Base-by-base conservation (phyloP, 2,797 vertebrate genomes). In the Hyperoplus immaculatus region DNA sequence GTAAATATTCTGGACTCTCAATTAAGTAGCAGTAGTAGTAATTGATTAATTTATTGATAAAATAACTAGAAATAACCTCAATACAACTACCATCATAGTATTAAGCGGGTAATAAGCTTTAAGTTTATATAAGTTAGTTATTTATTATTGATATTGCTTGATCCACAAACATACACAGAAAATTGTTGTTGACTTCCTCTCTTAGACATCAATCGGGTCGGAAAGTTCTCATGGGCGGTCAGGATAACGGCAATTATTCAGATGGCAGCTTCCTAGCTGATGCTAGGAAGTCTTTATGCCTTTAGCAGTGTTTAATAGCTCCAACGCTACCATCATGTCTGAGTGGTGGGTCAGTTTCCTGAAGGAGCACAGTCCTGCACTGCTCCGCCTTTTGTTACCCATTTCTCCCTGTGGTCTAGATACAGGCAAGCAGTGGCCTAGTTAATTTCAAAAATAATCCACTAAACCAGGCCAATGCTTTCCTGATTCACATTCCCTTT, bases 371-470 rank as follows among this genome's bases (percentile, higher is more conserved):
- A 78, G 71, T 75, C 72, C 79, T 72, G 68, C 54, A 11, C 53
- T 15, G 77, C 85, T 42, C 82, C 41, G 78, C 67, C 84, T 83
- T 29, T 87, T 85, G 72, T 90, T 81, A 67, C 71, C 78, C 77
- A 55, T 66, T 72, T 76, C 77, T 86, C 82, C 68, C 85, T 63
- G 84, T 78, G 89, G 89, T 93, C 87, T 82, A 90, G 65, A 94
- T 88, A 69, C 86, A 84, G 84, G 82, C 83, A 55, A 87, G 89
- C 72, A 66, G 18, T 89, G 95, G 89, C 95, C 94, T 92, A 94
- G 82, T 94, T 95, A 87, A 88, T 85, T 87, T 89, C 84, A 89
- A 90, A 92, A 95, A 94, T 94, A 94, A 94, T 94, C 92, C 72
- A 47, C 72, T 16, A 88, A 95, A 94, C 88, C 91, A 92, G 95